These are phyloP conservation scores for Meteorus sp. DNA, from an alignment of 1,140 invertebrate species.

Conservation along the genomic window DNA sequence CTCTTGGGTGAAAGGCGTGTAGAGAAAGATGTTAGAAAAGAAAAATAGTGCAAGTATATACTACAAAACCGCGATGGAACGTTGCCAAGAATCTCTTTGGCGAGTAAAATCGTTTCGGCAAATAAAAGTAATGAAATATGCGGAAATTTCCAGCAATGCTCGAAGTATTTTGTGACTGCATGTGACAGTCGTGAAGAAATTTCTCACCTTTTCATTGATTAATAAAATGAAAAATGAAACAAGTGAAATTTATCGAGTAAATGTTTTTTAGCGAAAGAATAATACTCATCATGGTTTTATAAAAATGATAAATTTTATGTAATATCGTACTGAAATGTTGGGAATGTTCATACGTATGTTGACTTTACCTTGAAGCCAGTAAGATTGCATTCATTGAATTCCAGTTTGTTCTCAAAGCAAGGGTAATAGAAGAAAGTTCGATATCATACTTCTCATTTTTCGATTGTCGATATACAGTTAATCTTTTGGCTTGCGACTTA, in stretches of 20 bases:
- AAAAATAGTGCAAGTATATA: conserved; percentile 6
- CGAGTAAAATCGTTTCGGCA: conserved; percentile 6
- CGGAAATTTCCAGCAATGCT: conserved; percentile 1
- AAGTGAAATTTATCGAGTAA: no score
- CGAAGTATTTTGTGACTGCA: conserved; percentile 11
- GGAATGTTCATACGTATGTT: no score
- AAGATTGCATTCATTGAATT: no score
- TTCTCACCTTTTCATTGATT: neutral
- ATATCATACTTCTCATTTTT: neutral
- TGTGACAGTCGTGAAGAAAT: neutral
- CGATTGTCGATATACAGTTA: neutral
- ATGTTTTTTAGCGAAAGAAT: no score
- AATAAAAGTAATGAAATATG: conserved; percentile 19
- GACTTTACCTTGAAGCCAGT: no score
- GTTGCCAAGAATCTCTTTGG: conserved; percentile 15
- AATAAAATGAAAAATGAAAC: no score
- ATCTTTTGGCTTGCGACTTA: conserved; percentile 10
- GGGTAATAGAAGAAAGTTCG: neutral
- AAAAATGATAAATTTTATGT: no score
- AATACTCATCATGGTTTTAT: no score
- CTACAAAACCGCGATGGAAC: conserved; percentile 11
- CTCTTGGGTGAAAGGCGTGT: neutral
- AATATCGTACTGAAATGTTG: no score
- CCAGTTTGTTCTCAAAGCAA: neutral
- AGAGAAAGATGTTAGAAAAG: neutral